Evolutionary conservation across 2,113 vertebrate genomes (phyloP), one percentile per base, ranked within the genome.

Genomic region (Apistogramma diplotaenia): DNA sequence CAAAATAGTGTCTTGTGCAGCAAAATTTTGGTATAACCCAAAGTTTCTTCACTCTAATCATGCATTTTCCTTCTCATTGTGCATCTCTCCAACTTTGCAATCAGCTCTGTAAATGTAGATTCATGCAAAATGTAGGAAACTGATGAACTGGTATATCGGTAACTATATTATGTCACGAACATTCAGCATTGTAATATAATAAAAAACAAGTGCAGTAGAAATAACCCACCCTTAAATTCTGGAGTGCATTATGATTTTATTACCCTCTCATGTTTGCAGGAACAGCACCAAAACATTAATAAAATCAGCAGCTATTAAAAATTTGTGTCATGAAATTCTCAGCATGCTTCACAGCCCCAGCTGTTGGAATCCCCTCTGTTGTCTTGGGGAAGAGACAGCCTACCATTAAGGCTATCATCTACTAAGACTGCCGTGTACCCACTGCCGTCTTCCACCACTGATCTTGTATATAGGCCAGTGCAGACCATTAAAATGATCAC

Each of bases 1-100:
- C 80, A 85, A 87, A 88, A 74, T 76, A 18, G 37, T 21, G 62
- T 79, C 74, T 79, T 82, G 83, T 78, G n/a, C 75, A 83, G 87
- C 78, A 89, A 65, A 65, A 78, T 86, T 83, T 70, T 78, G 57
- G 59, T 56, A 49, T 74, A 83, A 81, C 46, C 74, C 74, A 19
- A 70, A 73, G 79, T 85, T 77, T 40, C 73, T 71, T 76, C 72
- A 49, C 67, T 81, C 59, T 81, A 70, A 85, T 87, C 81, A 85
- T 54, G 49, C 61, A 51, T 46, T 55, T 31, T 76, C 57, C 54
- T 43, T 75, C 76, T 78, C 74, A 61, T 55, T 18, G 67, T 31
- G 49, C 18, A 57, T 78, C 70, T 33, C n/a, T 62, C 49, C 49
- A 33, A 87, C 81, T 76, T 51, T 76, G 80, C 37, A 78, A 85